A percentile compares a stretch with the other conserved stretches of the same genome.
These are phyloP conservation scores for Rhadinocentrus ornatus DNA, from an alignment of 2,797 vertebrate species.

Conservation along the genomic window DNA sequence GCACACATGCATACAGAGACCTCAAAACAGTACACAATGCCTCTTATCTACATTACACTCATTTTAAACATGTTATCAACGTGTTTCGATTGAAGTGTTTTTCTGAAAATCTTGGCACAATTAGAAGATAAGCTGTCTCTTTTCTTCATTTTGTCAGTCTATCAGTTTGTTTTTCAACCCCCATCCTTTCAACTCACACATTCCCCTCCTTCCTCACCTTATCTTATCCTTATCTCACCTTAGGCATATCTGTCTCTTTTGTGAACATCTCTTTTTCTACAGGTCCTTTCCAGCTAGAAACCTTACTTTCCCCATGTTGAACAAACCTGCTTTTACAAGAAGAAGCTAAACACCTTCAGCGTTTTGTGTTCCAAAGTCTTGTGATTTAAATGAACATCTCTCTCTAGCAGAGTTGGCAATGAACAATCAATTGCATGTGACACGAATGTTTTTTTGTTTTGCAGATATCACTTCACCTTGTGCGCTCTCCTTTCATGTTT, in stretches of 20 bases:
- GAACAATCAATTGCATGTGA: not conserved
- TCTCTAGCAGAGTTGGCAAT: not conserved
- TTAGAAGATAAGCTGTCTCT: no score
- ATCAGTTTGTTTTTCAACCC: constrained; percentile 4
- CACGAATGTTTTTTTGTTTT: not conserved
- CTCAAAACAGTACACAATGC: no score
- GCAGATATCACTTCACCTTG: constrained; percentile 84
- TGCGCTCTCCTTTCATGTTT: constrained; percentile 94
- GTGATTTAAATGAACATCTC: not conserved
- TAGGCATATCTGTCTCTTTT: constrained; percentile 9
- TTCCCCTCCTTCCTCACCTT: not conserved
- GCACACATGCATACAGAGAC: no score
- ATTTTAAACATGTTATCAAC: no score
- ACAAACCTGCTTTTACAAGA: constrained; percentile 40
- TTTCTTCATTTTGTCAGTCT: not conserved
- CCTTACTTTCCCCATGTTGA: constrained; percentile 15
- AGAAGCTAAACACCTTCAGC: constrained; percentile 15
- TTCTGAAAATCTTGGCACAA: no score
- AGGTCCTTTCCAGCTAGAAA: not conserved
- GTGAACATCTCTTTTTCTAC: constrained; percentile 3
- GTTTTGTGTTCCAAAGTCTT: constrained; percentile 1
- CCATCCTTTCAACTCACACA: not conserved
- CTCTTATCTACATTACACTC: no score
- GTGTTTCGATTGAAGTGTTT: no score
- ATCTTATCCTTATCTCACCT: no score